A percentile compares a stretch with the other conserved stretches of the same genome.
phyloP scores from a whole-genome alignment of 2,797 vertebrate species.

The Amphiprion clarkii region DNA sequence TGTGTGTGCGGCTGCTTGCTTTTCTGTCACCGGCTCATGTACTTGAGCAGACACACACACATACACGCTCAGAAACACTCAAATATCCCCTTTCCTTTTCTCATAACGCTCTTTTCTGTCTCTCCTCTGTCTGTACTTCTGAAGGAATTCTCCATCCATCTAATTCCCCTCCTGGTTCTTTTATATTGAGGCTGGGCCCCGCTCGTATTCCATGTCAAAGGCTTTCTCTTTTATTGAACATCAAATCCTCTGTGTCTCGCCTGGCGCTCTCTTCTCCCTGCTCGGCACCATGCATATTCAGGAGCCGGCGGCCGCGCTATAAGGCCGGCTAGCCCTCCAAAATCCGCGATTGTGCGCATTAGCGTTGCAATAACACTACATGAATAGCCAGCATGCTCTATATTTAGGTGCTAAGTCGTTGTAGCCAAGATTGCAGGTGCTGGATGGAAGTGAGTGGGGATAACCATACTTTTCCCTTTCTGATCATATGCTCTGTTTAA shows the following conservation, averaged over 20 bases:
- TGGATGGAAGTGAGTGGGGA: constrained; percentile 47
- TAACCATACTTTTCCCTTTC: constrained; percentile 48
- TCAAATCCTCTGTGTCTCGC: constrained; percentile 86
- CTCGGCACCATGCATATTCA: constrained; percentile 85
- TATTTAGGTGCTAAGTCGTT: constrained; percentile 83
- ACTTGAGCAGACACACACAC: constrained; percentile 37
- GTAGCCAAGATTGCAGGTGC: constrained; percentile 63
- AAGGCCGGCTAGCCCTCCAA: constrained; percentile 74
- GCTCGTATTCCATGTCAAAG: constrained; percentile 88
- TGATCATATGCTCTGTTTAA: constrained; percentile 44
- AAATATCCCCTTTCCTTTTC: constrained; percentile 75
- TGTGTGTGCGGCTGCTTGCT: constrained; percentile 33
- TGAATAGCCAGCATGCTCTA: constrained; percentile 78
- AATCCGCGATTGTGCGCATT: constrained; percentile 82
- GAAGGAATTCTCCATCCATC: constrained; percentile 86
- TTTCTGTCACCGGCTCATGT: constrained; percentile 61
- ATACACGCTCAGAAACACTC: constrained; percentile 60
- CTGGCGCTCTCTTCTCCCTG: constrained; percentile 73
- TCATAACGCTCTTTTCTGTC: constrained; percentile 78
- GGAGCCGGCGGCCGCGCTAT: constrained; percentile 68
- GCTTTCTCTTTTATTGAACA: constrained; percentile 88
- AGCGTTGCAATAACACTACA: constrained; percentile 81
- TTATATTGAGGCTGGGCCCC: constrained; percentile 86
- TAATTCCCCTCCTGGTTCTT: constrained; percentile 87
- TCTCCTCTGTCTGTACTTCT: constrained; percentile 83